Base-by-base conservation (phyloP, 1,140 invertebrate genomes). In the Sinella curviseta region DNA sequence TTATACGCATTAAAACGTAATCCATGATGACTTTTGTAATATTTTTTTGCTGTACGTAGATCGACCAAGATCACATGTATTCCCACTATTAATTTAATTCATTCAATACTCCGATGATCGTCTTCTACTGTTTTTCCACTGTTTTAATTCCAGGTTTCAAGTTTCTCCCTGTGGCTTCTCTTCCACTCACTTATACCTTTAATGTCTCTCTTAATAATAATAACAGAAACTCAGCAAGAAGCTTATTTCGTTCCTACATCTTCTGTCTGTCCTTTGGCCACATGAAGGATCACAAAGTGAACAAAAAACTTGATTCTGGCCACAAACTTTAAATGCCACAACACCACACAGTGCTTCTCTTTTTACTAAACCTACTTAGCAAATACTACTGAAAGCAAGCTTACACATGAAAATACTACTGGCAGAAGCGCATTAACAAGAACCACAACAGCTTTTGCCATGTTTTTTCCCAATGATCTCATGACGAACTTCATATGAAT, bases 401-500 rank as follows among this genome's bases (percentile, higher is more conserved):
- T n/a, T n/a, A n/a, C n/a, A n/a, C n/a, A n/a, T n/a, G n/a, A n/a
- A n/a, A n/a, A n/a, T n/a, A n/a, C n/a, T n/a, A n/a, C n/a, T n/a
- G n/a, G n/a, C n/a, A n/a, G n/a, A n/a, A n/a, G 39, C 55, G 24
- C 55, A 60, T 24, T 24, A 60, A 60, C 55, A 60, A 24, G 8
- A 60, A 60, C 14, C 55, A 60, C 55, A 60, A 60, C 55, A 60
- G 55, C 55, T 60, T n/a, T 60, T 60, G 55, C 55, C 55, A 60
- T 60, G 55, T 26, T 60, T 14, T n/a, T 26, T n/a, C n/a, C 14
- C 12, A 26, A 60, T 60, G n/a, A 60, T 14, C 8, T 14, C 24
- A 4, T 14, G 3, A 14, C 24, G 55, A 14, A 60, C 24, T 14
- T 14, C 24, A 26, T 24, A n/a, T n/a, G n/a, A n/a, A n/a, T n/a